Base-by-base conservation (phyloP, 1,140 invertebrate species). In the Cydia fagiglandana region DNA sequence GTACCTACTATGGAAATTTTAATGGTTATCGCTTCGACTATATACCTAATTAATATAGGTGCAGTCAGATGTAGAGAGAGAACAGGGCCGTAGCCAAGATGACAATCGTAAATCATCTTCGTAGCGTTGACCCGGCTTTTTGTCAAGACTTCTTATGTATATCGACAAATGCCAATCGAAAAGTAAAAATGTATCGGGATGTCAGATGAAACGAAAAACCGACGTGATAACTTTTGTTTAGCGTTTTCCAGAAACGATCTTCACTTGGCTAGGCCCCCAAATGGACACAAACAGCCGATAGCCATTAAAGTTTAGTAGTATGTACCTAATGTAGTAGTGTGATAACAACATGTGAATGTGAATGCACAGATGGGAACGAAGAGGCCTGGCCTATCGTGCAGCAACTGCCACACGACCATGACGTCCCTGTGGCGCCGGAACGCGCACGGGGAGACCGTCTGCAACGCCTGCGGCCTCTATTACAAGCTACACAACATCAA, bases 391-490 rank as follows among this genome's bases (percentile, higher is more conserved):
- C 94, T 98, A 77, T 94, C 95, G 73, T 99, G 98, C 93, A 96
- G 96, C 82, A 99, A 99, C 91, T 99, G 98, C 91, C 93, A 94
- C 74, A 98, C 98, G 0, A 94, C 90, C 17, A 96, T 95, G 5
- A 99, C 98, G 7, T 98, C 98, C 4, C 93, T 99, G 79, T 99
- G 98, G 98, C 94, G 98, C 78, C 94, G 97, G 80, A 99, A 98
- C 93, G 91, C 95, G 17, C 91, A 95, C 75, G 98, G 98, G 12
- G 97, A 98, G 88, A 96, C 97, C 2, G 97, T 99, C 2, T 99
- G 98, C 93, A 99, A 99, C 92, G 98, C 98, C 4, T 99, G 98
- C 87, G 98, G 98, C 12, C 94, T 99, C 4, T 99, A 99, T 93
- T 98, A 92, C 93, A 99, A 99, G 93, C 92, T 99, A 77, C 98